Evolutionary conservation across 2,888 invertebrate genomes (phyloP), one percentile per base, ranked within the genome.

Genomic region (Ctenicera cuprea): DNA sequence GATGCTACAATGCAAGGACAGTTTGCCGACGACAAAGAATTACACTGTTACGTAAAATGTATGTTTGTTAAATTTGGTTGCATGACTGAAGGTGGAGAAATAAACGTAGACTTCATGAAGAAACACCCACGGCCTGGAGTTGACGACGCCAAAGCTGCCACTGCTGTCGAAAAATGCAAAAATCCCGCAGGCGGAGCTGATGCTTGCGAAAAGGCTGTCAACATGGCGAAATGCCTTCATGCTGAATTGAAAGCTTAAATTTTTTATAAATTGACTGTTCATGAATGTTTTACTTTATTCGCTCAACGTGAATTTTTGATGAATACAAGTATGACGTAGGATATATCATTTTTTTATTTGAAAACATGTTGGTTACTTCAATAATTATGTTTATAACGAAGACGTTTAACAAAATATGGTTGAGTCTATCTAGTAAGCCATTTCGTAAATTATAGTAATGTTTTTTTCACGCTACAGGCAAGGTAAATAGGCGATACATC

Each of bases 31-130:
- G 88, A 88, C 41, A 87, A 87, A 11, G 82, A 77, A 0, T 74
- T 89, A 1, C 89, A 89, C 77, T 88, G 89, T 70, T 89, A 89
- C 77, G 84, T 85, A 0, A 82, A 87, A 1, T 90, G 89, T 79
- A 88, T 89, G 83, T 88, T 89, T 81, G 80, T 87, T 70, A 89
- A 88, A 74, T 84, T 88, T 0, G 88, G 87, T 0, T 88, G 87
- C 71, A 77, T 89, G 14, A 87, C 87, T 30, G 81, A 85, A 0
- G 61, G 14, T 5, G 72, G 62, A 0, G 52, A 52, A 22, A 20
- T 61, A 18, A 20, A 59, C 16, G 37, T 33, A 3, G 38, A 20
- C 2, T 16, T 7, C 18, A 16, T 59, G 20, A 38, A 20, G 38
- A 38, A 37, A 12, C 88, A 88, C 74, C 61, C 88, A 0, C 88